Conservation (phyloP, 2,797 vertebrate genomes). For the Spheniscus humboldti region DNA sequence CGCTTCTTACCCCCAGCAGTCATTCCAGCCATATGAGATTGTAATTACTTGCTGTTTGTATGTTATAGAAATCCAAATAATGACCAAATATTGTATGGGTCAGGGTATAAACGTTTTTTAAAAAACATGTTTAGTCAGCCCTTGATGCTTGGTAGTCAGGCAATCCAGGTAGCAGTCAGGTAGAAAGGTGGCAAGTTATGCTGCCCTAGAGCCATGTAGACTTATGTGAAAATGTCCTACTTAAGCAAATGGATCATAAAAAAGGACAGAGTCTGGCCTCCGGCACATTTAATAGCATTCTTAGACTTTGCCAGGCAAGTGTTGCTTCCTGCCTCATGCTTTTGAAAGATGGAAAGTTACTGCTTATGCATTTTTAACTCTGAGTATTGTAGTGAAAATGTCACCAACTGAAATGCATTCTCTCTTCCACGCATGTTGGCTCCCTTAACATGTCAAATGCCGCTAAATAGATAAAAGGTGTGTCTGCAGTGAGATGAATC, state of each 20-base stretch:
- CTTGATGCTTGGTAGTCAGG: background rate
- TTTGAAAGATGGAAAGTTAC: constrained; percentile 42
- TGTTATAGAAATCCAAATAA: background rate
- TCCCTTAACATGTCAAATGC: constrained; percentile 4
- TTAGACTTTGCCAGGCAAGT: constrained; percentile 45
- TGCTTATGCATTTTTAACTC: constrained; percentile 50
- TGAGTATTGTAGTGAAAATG: constrained; percentile 38
- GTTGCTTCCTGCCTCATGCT: background rate
- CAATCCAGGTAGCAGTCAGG: background rate
- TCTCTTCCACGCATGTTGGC: background rate
- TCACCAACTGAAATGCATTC: background rate
- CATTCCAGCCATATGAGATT: background rate
- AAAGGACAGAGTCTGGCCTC: constrained; percentile 36
- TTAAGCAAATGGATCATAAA: constrained; percentile 55
- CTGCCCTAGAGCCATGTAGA: constrained; percentile 8
- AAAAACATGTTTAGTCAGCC: background rate
- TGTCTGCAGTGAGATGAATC: background rate
- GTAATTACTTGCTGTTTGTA: background rate
- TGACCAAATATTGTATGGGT: background rate
- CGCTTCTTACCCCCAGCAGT: background rate
- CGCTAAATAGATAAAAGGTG: constrained; percentile 27
- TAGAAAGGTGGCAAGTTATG: background rate
- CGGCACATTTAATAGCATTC: constrained; percentile 41
- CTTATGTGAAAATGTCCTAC: constrained; percentile 35
- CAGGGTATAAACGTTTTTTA: background rate